Evolutionary conservation across 2,797 vertebrate genomes (phyloP).

Genomic region (Helicolenus hilgendorfi): DNA sequence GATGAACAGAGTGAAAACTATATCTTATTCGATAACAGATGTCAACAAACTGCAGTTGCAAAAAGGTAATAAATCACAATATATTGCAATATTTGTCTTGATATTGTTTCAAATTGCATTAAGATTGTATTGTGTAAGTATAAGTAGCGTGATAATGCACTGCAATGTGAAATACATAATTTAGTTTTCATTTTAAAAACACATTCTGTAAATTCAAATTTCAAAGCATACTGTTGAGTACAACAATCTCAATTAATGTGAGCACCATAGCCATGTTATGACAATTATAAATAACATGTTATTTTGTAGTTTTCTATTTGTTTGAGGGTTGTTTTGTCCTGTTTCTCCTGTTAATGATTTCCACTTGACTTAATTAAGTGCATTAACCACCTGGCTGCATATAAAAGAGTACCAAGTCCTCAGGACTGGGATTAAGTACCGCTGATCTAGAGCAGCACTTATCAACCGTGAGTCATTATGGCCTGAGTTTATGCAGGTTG

Average conservation of each 20-base stretch:
- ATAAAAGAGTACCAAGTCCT: slow-evolving; percentile 5
- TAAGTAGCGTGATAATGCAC: neutral
- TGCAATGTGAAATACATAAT: neutral
- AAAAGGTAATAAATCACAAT: too few relatives aligned
- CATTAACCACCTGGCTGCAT: slow-evolving; percentile 29
- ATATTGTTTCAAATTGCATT: too few relatives aligned
- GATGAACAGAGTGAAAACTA: too few relatives aligned
- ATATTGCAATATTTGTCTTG: too few relatives aligned
- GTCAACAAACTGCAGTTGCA: too few relatives aligned
- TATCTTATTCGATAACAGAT: too few relatives aligned
- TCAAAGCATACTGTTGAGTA: neutral
- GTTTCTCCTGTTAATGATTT: slow-evolving; percentile 3
- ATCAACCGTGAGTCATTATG: slow-evolving; percentile 22
- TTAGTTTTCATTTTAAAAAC: neutral
- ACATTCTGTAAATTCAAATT: neutral
- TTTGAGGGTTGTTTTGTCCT: slow-evolving; percentile 1
- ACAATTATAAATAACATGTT: neutral
- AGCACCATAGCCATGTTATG: neutral
- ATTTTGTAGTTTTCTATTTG: neutral
- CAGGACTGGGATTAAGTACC: slow-evolving; percentile 11
- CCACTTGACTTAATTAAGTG: slow-evolving; percentile 24
- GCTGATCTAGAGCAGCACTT: slow-evolving; percentile 24
- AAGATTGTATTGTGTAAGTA: too few relatives aligned
- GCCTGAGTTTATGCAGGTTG: neutral
- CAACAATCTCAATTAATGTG: neutral